phyloP scores from a whole-genome alignment of 1,140 invertebrate genomes.

The Ganaspis sp. region DNA sequence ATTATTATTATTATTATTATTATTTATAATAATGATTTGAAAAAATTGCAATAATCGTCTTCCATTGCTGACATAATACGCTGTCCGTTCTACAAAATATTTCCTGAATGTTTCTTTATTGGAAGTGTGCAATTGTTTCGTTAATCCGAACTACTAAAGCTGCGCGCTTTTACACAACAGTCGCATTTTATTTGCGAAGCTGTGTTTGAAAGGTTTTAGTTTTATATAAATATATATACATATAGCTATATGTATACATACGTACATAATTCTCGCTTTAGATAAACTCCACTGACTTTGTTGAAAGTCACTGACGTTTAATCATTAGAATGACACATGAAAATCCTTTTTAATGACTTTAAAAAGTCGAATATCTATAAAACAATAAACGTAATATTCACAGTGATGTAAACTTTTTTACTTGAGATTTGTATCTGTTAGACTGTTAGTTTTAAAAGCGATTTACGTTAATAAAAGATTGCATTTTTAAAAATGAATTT shows the following conservation, averaged over 20 bases:
- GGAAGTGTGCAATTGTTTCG: constrained; percentile 28
- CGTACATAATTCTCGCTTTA: constrained; percentile 23
- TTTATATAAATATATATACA: constrained; percentile 12
- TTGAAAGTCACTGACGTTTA: constrained; percentile 20
- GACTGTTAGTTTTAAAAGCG: no score
- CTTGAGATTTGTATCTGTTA: no score
- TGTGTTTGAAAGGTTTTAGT: constrained; percentile 20
- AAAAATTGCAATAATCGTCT: not conserved
- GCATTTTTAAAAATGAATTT: no score
- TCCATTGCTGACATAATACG: constrained; percentile 26
- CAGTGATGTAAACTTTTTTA: not conserved
- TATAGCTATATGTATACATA: not conserved
- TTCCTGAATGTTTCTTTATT: constrained; percentile 23
- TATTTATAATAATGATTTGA: not conserved
- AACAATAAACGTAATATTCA: not conserved
- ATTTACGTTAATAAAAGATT: no score
- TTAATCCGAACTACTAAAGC: constrained; percentile 18
- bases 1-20: not conserved
- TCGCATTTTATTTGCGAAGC: constrained; percentile 25
- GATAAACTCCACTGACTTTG: constrained; percentile 24
- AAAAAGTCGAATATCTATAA: not conserved
- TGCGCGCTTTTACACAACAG: not conserved
- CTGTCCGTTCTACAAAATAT: not conserved
- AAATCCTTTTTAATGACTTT: not conserved
- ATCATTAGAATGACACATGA: not conserved